Evolutionary conservation across 2,797 vertebrate genomes (phyloP).

Genomic region (Manis pentadactyla): DNA sequence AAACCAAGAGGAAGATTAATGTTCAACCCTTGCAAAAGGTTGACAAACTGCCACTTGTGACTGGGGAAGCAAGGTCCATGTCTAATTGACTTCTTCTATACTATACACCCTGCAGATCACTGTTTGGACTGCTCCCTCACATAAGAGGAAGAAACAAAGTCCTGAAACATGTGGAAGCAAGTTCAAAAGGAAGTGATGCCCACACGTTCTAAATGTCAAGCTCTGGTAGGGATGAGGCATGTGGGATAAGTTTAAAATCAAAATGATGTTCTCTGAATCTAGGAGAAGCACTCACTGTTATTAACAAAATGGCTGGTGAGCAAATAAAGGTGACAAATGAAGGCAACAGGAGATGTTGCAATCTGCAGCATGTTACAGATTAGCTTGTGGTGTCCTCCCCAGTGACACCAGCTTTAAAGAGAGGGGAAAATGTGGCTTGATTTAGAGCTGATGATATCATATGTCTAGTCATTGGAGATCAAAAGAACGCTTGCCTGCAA

Average conservation of each 20-base stretch:
- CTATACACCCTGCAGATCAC: not conserved
- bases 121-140: not conserved
- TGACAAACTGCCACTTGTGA: not conserved
- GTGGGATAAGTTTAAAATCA: slow-evolving; percentile 46
- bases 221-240: not conserved
- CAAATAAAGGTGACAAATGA: slow-evolving; percentile 65
- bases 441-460: slow-evolving; percentile 74
- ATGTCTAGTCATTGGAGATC: slow-evolving; percentile 72
- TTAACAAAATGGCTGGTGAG: slow-evolving; percentile 62
- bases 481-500: slow-evolving; percentile 71
- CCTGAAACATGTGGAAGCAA: not conserved
- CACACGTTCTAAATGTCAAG: not conserved
- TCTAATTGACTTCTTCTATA: not conserved
- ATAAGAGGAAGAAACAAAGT: slow-evolving; percentile 39
- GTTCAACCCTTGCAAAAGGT: not conserved
- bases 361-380: slow-evolving; percentile 62
- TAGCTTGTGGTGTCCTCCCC: slow-evolving; percentile 46
- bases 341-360: slow-evolving; percentile 36
- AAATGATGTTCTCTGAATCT: slow-evolving; percentile 12
- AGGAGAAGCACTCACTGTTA: slow-evolving; percentile 39
- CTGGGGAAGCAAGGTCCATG: not conserved
- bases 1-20: not conserved
- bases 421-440: slow-evolving; percentile 71
- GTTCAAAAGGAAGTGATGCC: slow-evolving; percentile 24
- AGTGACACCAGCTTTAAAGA: slow-evolving; percentile 53